These are phyloP conservation scores for Eptatretus burgeri DNA, from an alignment of 2,113 vertebrate species.

Conservation along the genomic window DNA sequence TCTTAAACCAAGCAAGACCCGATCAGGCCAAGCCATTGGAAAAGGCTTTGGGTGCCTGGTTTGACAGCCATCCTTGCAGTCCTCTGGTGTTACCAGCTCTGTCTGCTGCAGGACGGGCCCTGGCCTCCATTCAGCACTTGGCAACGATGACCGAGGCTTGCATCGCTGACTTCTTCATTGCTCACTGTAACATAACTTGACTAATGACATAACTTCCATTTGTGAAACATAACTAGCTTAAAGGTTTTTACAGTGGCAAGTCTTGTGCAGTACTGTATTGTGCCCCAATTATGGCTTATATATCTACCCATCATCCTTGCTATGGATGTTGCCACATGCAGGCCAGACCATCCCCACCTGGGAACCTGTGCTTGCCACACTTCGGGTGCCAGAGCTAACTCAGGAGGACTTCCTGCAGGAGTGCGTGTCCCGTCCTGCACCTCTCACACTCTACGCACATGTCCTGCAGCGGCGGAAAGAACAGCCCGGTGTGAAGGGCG, in stretches of 20 bases:
- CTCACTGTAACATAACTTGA: too few species aligned
- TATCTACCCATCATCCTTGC: conserved; percentile 17
- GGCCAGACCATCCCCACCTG: conserved; percentile 31
- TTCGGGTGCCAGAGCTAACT: conserved; percentile 81
- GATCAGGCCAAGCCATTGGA: conserved; percentile 41
- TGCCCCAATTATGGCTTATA: too few species aligned
- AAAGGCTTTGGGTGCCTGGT: conserved; percentile 34
- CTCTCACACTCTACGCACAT: conserved; percentile 64
- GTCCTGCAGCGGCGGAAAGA: conserved; percentile 47
- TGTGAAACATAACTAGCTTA: neutral
- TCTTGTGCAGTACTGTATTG: conserved; percentile 3
- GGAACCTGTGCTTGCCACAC: conserved; percentile 61
- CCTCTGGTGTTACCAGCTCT: conserved; percentile 50
- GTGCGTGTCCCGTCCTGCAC: conserved; percentile 50
- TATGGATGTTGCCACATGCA: conserved; percentile 12
- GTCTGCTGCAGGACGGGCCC: conserved; percentile 48
- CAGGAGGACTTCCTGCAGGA: conserved; percentile 69
- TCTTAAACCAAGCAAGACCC: conserved; percentile 44
- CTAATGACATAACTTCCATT: neutral
- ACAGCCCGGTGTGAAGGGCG: conserved; percentile 13
- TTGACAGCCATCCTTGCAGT: conserved; percentile 27
- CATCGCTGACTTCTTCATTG: conserved; percentile 47
- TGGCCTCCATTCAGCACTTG: conserved; percentile 80
- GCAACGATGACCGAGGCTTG: conserved; percentile 58
- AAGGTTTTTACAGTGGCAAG: neutral